Base-by-base conservation (phyloP, 2,797 vertebrate genomes). In the Stomatorhinus walkeri region DNA sequence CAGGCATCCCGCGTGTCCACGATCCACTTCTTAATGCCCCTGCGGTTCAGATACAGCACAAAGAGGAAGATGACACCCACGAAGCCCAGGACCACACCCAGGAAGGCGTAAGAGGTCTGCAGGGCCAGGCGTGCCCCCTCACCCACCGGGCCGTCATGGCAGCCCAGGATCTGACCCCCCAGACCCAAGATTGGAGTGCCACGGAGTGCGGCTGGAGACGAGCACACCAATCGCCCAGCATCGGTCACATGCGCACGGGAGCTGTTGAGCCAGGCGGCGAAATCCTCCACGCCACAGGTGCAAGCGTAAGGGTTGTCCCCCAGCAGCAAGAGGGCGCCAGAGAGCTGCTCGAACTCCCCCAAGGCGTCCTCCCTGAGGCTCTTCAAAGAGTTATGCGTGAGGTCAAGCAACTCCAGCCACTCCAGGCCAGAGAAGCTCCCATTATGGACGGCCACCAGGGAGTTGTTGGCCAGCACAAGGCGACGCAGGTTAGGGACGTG, bases 41-140 rank as follows among this genome's bases (percentile, higher is more conserved):
- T 92, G 76, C 96, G 95, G 89, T 97, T 97, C 88, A 97, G 94
- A 89, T 96, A 97, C 89, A 96, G 94, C 84, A 97, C 96, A n/a
- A 96, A 94, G 83, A 96, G 95, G 87, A 96, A 97, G 54, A 96
- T 91, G 93, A 96, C 94, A 3, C 95, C 96, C 49, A 97, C 96
- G 2, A 96, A 91, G 3, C 96, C 96, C 22, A 96, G 92, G 46
- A 96, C 96, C 52, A 96, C 88, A 9, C 95, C 95, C 0, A 97
- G 92, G 59, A 96, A 95, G 2, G 94, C 95, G 0, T 96, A 97
- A 0, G 96, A 96, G 0, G 96, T 96, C 88, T 95, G 94, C 61
- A 97, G 91, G n/a, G 93, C 92, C 83, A 95, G 91, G 87, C 94
- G 92, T 0, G 88, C 54, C 32, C 91, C 90, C 85, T 94, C 94